These are phyloP conservation scores for Euphonia xanthogaster DNA, from an alignment of 2,797 vertebrate genomes.

Conservation along the genomic window DNA sequence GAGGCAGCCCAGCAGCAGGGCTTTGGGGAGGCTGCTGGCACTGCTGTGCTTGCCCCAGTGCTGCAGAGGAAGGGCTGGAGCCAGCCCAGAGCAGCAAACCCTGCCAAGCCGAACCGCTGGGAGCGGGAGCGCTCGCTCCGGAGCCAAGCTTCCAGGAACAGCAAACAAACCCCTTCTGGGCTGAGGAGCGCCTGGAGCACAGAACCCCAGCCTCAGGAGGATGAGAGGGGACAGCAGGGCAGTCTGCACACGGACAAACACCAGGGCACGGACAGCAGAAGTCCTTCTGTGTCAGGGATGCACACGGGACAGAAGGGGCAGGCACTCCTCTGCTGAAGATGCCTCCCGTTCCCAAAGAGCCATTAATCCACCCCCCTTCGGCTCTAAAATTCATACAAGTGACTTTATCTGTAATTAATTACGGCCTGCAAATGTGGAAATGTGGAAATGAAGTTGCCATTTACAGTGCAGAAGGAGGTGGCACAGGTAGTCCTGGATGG, in stretches of 20 bases:
- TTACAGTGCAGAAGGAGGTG: background rate
- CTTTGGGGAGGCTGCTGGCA: background rate
- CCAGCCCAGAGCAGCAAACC: background rate
- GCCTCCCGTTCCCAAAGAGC: background rate
- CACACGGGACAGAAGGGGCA: background rate
- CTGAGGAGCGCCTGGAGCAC: background rate
- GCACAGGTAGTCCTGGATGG: background rate
- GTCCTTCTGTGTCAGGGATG: background rate
- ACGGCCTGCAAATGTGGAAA: conserved; percentile 14
- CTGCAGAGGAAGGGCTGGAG: background rate
- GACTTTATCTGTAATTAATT: conserved; percentile 23
- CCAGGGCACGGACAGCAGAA: background rate
- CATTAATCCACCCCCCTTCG: background rate
- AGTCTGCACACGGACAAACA: background rate
- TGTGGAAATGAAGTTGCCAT: conserved; percentile 22
- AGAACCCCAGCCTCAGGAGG: background rate
- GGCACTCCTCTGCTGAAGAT: background rate
- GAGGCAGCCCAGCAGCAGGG: background rate
- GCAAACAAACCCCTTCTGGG: background rate
- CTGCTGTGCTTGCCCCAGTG: background rate
- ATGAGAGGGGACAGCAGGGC: background rate
- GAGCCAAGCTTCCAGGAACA: background rate
- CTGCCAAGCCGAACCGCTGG: conserved; percentile 20
- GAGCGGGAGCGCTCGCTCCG: background rate
- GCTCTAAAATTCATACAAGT: conserved; percentile 16